Percentiles rank a stretch among this genome's conserved stretches.
Evolutionary conservation across 2,888 invertebrate species (phyloP).

Genomic region (Oscheius onirici): DNA sequence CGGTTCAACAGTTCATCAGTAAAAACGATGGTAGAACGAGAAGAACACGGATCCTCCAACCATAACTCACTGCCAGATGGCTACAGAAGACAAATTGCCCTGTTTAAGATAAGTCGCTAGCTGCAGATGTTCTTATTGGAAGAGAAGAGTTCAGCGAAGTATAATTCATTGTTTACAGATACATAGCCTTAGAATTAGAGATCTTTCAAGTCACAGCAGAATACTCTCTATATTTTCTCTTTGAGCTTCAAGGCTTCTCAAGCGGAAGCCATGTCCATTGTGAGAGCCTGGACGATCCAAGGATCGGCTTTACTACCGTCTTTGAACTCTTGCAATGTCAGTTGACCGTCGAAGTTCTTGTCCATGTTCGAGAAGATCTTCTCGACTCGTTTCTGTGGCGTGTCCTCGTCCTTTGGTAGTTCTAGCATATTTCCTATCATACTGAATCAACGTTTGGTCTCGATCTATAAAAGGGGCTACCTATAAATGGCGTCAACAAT

Average conservation of each 20-base stretch:
- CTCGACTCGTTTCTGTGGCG: constrained; percentile 74
- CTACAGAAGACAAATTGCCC: too few species aligned
- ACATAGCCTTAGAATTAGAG: background rate
- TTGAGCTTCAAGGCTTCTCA: background rate
- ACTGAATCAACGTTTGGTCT: constrained; percentile 18
- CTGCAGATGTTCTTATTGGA: too few species aligned
- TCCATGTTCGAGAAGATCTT: constrained; percentile 75
- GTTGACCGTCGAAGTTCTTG: constrained; percentile 74
- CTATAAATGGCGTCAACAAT: constrained; percentile 61
- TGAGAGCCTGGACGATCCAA: constrained; percentile 75
- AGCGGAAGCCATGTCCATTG: constrained; percentile 68
- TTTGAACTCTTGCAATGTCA: constrained; percentile 75
- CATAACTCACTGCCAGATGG: too few species aligned
- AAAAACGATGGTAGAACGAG: too few species aligned
- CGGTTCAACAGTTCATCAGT: too few species aligned
- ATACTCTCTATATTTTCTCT: too few species aligned
- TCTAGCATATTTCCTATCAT: constrained; percentile 72
- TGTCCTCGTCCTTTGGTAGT: constrained; percentile 74
- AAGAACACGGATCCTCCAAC: too few species aligned
- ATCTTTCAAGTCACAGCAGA: background rate
- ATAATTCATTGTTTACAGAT: background rate
- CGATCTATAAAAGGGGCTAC: constrained; percentile 18
- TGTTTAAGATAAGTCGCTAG: too few species aligned
- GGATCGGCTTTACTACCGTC: constrained; percentile 75
- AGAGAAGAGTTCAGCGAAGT: background rate